Evolutionary conservation across 53 echinoderm and acorn worm species (phyloP).

Genomic region (Holothuria scabra): DNA sequence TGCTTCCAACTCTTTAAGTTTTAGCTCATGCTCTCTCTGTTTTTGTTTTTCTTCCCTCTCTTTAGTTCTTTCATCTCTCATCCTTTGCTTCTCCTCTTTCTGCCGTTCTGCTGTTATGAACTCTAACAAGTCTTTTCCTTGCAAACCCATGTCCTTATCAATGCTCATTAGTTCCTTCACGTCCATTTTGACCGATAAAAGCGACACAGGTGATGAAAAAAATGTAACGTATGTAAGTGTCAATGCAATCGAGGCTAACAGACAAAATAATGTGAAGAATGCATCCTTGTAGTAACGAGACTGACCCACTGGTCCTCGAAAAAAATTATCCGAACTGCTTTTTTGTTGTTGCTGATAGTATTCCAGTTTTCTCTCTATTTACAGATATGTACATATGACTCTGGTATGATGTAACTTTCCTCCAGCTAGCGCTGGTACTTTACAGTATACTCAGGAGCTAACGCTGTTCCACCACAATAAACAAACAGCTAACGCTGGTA

Average conservation of each 20-base stretch:
- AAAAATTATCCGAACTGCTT: too few species aligned
- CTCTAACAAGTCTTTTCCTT: constrained; percentile 15
- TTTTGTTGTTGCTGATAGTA: too few species aligned
- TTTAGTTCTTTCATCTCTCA: neutral
- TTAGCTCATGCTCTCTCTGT: constrained; percentile 10
- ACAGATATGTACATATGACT: too few species aligned
- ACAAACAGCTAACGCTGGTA: too few species aligned
- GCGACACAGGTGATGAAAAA: constrained; percentile 3
- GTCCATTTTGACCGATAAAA: neutral
- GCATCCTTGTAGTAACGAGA: neutral
- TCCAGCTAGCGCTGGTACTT: too few species aligned
- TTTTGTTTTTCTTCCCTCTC: constrained; percentile 13
- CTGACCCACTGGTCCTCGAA: neutral
- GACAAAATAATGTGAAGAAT: constrained; percentile 8
- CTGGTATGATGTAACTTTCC: too few species aligned
- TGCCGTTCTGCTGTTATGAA: constrained; percentile 5
- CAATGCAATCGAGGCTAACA: neutral
- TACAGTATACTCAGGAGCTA: too few species aligned
- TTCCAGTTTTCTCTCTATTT: too few species aligned
- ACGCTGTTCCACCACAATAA: too few species aligned
- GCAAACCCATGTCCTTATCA: neutral
- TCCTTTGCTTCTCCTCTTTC: too few species aligned
- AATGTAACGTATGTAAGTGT: neutral
- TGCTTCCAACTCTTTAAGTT: constrained; percentile 1
- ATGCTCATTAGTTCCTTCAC: neutral